phyloP scores from a whole-genome alignment of 2,797 vertebrate genomes.

The Heterohyrax brucei region DNA sequence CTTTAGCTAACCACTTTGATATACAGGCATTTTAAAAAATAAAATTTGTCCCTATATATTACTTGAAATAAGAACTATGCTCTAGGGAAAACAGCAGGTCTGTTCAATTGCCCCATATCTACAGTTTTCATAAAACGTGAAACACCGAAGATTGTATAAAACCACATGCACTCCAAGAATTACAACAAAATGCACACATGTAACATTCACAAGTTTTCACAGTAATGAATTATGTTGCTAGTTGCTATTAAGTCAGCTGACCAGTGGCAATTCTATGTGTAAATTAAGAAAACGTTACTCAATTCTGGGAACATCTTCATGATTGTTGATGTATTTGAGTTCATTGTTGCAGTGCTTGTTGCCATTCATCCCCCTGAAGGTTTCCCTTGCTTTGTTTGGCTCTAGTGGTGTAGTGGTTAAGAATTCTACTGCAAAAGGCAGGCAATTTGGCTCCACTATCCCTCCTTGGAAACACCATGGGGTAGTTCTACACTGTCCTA shows the following conservation, averaged over 20 bases:
- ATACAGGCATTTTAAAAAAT: slow-evolving; percentile 58
- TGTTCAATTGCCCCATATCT: background rate
- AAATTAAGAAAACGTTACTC: background rate
- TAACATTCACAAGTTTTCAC: background rate
- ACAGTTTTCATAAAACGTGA: slow-evolving; percentile 25
- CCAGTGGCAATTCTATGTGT: background rate
- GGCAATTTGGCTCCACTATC: too few species aligned
- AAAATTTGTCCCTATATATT: slow-evolving; percentile 1
- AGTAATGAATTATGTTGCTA: background rate
- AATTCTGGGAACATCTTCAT: background rate
- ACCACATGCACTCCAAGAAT: background rate
- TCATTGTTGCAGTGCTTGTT: background rate
- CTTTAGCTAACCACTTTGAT: background rate
- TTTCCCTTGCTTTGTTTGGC: background rate
- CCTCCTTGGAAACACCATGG: too few species aligned
- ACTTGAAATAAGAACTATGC: background rate
- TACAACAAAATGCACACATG: background rate
- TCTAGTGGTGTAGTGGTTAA: background rate
- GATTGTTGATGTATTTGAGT: background rate
- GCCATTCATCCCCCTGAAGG: background rate
- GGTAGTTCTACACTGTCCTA: too few species aligned
- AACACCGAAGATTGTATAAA: background rate
- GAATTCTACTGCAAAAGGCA: too few species aligned
- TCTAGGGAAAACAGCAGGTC: background rate
- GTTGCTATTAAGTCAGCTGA: background rate